A percentile compares a stretch with the other conserved stretches of the same genome.
These are phyloP conservation scores for Syngnathoides biaculeatus DNA, from an alignment of 2,113 vertebrate genomes.

Conservation along the genomic window DNA sequence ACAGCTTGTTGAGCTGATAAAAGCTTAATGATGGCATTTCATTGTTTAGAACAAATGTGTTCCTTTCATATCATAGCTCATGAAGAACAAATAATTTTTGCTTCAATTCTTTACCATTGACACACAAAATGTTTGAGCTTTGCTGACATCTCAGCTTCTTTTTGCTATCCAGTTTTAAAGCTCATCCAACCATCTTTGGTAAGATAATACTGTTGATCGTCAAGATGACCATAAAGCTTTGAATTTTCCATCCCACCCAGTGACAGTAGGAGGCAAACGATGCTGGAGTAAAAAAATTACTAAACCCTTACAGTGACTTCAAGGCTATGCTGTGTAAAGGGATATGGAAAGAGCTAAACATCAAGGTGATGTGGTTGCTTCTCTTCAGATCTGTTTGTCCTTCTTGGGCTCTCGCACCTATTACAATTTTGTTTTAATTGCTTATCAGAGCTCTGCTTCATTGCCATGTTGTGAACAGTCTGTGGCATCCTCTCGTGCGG, in stretches of 20 bases:
- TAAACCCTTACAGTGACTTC: slow-evolving; percentile 34
- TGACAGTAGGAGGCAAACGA: slow-evolving; percentile 42
- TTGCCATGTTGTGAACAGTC: too few relatives aligned
- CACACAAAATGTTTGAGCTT: too few relatives aligned
- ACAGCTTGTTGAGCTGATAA: neutral
- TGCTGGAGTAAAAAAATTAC: slow-evolving; percentile 15
- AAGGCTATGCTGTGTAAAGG: slow-evolving; percentile 40
- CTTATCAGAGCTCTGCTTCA: too few relatives aligned
- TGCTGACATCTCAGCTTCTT: neutral
- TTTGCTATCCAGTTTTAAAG: slow-evolving; percentile 8
- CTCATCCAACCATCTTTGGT: slow-evolving; percentile 34
- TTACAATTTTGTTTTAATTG: too few relatives aligned
- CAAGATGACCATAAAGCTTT: slow-evolving; percentile 35
- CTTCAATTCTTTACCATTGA: too few relatives aligned
- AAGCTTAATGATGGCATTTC: neutral
- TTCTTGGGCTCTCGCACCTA: too few relatives aligned
- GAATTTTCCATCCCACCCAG: slow-evolving; percentile 40
- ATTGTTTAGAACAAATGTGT: neutral
- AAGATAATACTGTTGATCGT: slow-evolving; percentile 46
- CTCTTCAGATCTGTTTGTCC: slow-evolving; percentile 13
- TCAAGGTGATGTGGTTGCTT: slow-evolving; percentile 37
- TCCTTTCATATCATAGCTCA: too few relatives aligned
- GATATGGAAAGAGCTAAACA: slow-evolving; percentile 44
- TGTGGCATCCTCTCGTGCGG: too few relatives aligned
- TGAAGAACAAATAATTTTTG: too few relatives aligned